Conservation (phyloP, 2,888 invertebrate genomes). For the Epistrophe grossulariae region DNA sequence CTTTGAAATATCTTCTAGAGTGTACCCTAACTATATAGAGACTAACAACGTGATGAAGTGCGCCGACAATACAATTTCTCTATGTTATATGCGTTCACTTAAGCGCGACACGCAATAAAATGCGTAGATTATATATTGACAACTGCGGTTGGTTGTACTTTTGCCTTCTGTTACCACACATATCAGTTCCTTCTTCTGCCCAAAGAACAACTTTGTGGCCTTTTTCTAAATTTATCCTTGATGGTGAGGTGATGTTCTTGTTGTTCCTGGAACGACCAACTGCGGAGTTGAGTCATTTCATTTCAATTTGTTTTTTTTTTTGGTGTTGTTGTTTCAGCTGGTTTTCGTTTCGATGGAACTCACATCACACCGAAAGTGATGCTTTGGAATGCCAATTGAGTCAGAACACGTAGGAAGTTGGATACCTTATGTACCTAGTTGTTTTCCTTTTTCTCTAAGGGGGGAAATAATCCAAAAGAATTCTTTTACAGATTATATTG, state of each 20-base stretch:
- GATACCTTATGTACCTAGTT: background rate
- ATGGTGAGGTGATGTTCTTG: conserved; percentile 13
- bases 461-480: background rate
- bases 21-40: background rate
- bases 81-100: conserved; percentile 58
- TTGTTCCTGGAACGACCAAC: conserved; percentile 61
- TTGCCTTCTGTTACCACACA: conserved; percentile 22
- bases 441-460: background rate
- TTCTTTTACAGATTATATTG: background rate
- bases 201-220: conserved; percentile 6
- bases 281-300: conserved; percentile 54
- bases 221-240: conserved; percentile 57
- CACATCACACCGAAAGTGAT: conserved; percentile 38
- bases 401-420: conserved; percentile 20
- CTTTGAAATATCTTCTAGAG: background rate
- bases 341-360: conserved; percentile 9
- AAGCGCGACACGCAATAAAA: conserved; percentile 70
- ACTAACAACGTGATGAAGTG: conserved; percentile 50
- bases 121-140: conserved; percentile 68
- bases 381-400: conserved; percentile 58
- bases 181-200: background rate
- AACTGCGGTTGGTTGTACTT: conserved; percentile 50
- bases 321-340: conserved; percentile 64
- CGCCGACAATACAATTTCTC: conserved; percentile 27
- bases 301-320: background rate